Evolutionary conservation across 2,888 invertebrate genomes (phyloP), one percentile per base, ranked within the genome.

Genomic region (Drosophila ustulata): DNA sequence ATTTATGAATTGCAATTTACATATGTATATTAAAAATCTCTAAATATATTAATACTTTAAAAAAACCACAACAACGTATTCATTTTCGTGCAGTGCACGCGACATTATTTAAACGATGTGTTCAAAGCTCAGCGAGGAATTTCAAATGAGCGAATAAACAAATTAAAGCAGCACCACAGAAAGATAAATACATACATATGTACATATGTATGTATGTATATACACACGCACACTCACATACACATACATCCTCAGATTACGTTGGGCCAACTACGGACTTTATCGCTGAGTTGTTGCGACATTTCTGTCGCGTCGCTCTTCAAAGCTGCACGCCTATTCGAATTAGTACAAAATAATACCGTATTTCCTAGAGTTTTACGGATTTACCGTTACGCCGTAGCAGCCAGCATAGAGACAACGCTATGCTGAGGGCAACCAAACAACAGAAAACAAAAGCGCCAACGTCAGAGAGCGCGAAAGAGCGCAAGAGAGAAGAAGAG

Each of bases 301-400:
- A 39, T 23, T 52, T 39, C 28, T n/a, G 25, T 41, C 1, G 30
- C 34, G 37, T 32, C 6, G 8, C 86, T 80, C 9, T 41, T 39
- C 6, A 65, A 70, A 53, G 81, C 87, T 90, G 88, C 43, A 69
- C 72, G 73, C 88, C 88, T 89, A 82, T 74, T 90, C 69, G 63
- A 83, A 86, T 90, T 89, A 89, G 88, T 90, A 89, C 89, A 90
- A 90, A 89, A 88, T 89, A 88, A 82, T 86, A 88, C 88, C 81
- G 88, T 88, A 90, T 83, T 88, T 90, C 88, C 88, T 81, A 82
- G 79, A 88, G 79, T 71, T 74, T 85, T 88, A 88, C 83, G 86
- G 79, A 78, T 76, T 78, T 75, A 81, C 89, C 78, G 88, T 75
- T 89, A 79, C 79, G 83, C 71, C 83, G 89, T 87, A 84, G 51